Evolutionary conservation across 2,888 invertebrate species (phyloP), one percentile per base, ranked within the genome.

Genomic region (Mactromeris polynyma): DNA sequence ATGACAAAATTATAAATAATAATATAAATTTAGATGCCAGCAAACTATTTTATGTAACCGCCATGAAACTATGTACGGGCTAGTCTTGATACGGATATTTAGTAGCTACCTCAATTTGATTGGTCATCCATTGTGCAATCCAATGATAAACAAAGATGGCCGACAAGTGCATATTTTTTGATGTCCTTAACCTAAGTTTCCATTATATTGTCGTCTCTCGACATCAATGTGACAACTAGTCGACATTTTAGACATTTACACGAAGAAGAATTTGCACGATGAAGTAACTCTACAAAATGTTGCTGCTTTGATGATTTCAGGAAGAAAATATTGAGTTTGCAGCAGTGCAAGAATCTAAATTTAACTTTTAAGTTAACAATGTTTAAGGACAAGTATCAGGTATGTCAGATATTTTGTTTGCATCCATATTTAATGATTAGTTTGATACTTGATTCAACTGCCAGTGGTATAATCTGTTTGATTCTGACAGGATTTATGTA

Each of bases 321-420:
- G 26, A 40, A 40, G 46, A 79, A 79, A 79, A 33, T 77, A 26
- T 31, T 38, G n/a, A 46, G 36, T 21, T 19, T 79, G 26, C 46
- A 26, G 6, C 14, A 19, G 33, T 40, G 21, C 33, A 77, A 77
- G 40, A 77, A 42, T 36, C 79, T 38, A n/a, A n/a, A n/a, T n/a
- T n/a, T n/a, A n/a, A n/a, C n/a, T n/a, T n/a, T n/a, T n/a, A n/a
- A n/a, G n/a, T 38, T 38, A 40, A 83, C 42, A 6, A 89, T 89
- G 89, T 89, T 89, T 40, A 89, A 89, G n/a, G 86, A 89, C 83
- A 86, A 89, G 26, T 89, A 86, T 84, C 89, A 89, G 89, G 89
- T 86, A 84, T n/a, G 84, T 83, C 31, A 21, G 31, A 38, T n/a
- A 17, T 0, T 38, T 69, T 42, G 26, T 64, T 26, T 9, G 26